Conservation (phyloP, 53 echinoderm and acorn worm genomes). For the Astropecten irregularis region DNA sequence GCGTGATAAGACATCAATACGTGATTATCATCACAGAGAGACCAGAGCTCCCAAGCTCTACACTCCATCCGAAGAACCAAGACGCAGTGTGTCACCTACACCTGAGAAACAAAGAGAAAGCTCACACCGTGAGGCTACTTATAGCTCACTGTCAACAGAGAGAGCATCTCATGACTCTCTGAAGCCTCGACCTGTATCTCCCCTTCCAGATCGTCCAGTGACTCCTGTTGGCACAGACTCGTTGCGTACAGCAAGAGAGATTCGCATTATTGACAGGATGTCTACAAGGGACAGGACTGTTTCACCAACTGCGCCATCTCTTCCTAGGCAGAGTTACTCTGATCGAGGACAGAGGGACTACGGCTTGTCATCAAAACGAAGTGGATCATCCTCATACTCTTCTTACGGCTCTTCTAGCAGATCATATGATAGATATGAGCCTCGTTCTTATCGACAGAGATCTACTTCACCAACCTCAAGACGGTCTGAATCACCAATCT, state of each 20-base stretch:
- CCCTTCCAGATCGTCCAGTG: constrained; percentile 31
- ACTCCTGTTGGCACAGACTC: constrained; percentile 39
- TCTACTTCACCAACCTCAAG: constrained; percentile 9
- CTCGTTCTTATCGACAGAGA: constrained; percentile 30
- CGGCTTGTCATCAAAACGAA: constrained; percentile 12
- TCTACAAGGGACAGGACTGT: constrained; percentile 11
- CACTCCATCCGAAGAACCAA: not conserved
- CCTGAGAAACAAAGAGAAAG: not conserved
- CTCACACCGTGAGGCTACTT: constrained; percentile 1
- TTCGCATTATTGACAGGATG: constrained; percentile 39
- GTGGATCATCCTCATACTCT: not conserved
- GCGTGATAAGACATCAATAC: constrained; percentile 7
- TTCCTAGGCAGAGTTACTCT: not conserved
- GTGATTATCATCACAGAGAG: not conserved
- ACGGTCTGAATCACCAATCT: constrained; percentile 2
- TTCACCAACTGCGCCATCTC: not conserved
- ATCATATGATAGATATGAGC: constrained; percentile 33
- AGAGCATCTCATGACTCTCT: constrained; percentile 15
- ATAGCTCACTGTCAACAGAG: not conserved
- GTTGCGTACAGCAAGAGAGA: constrained; percentile 36
- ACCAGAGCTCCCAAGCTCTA: not conserved
- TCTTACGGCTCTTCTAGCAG: constrained; percentile 18
- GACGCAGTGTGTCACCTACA: constrained; percentile 17
- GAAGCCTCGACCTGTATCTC: constrained; percentile 8
- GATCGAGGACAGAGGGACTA: constrained; percentile 27